Conservation (phyloP, 2,888 invertebrate species). For the Hofmannophila pseudospretella region DNA sequence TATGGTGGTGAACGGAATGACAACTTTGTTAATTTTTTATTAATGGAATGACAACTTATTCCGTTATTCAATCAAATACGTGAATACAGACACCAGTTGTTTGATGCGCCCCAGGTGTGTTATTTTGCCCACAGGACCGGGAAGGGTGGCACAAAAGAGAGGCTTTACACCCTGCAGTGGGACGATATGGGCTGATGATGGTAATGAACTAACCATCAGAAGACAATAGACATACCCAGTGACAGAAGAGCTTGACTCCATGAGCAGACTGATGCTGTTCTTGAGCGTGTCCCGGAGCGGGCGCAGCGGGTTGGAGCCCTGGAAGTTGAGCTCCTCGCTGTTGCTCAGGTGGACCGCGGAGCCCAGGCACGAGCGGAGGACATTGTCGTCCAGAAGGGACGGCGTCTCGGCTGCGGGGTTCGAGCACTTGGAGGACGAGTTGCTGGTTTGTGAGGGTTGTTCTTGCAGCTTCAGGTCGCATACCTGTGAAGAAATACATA, state of each 20-base stretch:
- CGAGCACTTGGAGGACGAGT: slow-evolving; percentile 27
- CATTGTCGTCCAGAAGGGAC: slow-evolving; percentile 46
- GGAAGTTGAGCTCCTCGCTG: slow-evolving; percentile 57
- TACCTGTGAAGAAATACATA: slow-evolving; percentile 35
- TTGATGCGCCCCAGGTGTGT: no score
- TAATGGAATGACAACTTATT: no score
- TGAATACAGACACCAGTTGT: no score
- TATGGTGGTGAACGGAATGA: no score
- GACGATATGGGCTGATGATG: no score
- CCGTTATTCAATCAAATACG: no score
- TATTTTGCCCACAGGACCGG: no score
- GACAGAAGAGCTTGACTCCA: slow-evolving; percentile 53
- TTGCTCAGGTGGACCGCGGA: slow-evolving; percentile 58
- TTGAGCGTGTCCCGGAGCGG: slow-evolving; percentile 65
- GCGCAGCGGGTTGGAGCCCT: slow-evolving; percentile 53
- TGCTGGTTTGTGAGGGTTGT: slow-evolving; percentile 46
- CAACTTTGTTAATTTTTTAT: no score
- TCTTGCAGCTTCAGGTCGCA: slow-evolving; percentile 63
- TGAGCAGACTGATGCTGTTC: slow-evolving; percentile 63
- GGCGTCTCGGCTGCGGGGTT: slow-evolving; percentile 20
- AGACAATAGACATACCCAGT: slow-evolving; percentile 33
- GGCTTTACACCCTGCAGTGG: no score
- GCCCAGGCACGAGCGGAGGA: slow-evolving; percentile 53
- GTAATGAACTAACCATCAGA: no score
- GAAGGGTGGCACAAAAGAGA: no score